Percentiles rank a stretch among this genome's conserved stretches.
phyloP scores from a whole-genome alignment of 2,888 invertebrate genomes.

The Brachypalpus laphriformis region DNA sequence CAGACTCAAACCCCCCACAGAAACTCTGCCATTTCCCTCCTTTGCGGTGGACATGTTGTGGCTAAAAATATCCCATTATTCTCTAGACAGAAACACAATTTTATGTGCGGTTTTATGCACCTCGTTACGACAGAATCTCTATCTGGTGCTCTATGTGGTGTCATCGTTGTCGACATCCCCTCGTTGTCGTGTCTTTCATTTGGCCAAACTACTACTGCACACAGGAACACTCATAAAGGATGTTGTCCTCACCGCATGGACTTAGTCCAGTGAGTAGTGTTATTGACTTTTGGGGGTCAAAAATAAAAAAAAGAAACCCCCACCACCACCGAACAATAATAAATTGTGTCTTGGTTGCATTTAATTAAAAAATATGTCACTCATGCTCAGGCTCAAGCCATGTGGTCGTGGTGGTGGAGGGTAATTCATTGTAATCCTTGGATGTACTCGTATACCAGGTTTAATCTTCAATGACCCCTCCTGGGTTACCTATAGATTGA shows the following conservation, averaged over 20 bases:
- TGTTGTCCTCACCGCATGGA: constrained; percentile 37
- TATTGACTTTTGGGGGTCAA: constrained; percentile 69
- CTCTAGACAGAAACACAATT: constrained; percentile 72
- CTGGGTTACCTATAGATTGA: neutral
- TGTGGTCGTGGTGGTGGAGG: neutral
- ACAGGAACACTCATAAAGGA: no score
- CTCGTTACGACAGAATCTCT: constrained; percentile 66
- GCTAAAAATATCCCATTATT: constrained; percentile 74
- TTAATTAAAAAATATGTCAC: constrained; percentile 74
- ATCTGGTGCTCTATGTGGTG: constrained; percentile 21
- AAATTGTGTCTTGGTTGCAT: constrained; percentile 69
- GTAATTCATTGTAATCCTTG: constrained; percentile 41
- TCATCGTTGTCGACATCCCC: constrained; percentile 57
- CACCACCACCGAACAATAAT: constrained; percentile 23
- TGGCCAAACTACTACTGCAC: constrained; percentile 7
- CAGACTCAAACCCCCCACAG: neutral
- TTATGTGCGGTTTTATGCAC: constrained; percentile 74
- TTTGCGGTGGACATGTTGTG: constrained; percentile 67
- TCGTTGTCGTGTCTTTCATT: constrained; percentile 62
- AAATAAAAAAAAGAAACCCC: constrained; percentile 23
- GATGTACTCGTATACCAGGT: constrained; percentile 11
- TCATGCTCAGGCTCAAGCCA: constrained; percentile 12
- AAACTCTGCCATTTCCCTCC: constrained; percentile 52
- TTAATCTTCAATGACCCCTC: neutral
- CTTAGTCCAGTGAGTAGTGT: constrained; percentile 52